Percentiles rank a stretch among this genome's conserved stretches.
These are phyloP conservation scores for Girardinus metallicus DNA, from an alignment of 2,797 vertebrate species.

Conservation along the genomic window DNA sequence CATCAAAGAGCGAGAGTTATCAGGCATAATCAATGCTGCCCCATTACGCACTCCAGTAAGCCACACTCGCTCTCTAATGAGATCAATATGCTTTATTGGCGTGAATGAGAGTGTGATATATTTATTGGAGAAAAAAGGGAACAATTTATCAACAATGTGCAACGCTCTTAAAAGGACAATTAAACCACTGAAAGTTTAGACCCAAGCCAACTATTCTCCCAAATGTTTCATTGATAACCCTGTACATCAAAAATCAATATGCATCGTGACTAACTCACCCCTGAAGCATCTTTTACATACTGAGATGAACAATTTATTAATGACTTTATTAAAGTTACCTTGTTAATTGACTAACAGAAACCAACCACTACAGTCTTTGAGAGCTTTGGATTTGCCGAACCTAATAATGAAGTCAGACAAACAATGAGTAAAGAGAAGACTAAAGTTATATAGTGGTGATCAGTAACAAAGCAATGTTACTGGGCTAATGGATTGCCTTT, in stretches of 20 bases:
- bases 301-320: not conserved
- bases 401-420: not conserved
- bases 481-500: not conserved
- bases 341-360: not conserved
- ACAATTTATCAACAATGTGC: conserved; percentile 24
- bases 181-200: not conserved
- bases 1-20: conserved; percentile 83
- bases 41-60: conserved; percentile 72
- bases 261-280: not conserved
- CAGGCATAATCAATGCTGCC: conserved; percentile 84
- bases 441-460: not conserved
- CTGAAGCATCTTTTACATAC: not conserved
- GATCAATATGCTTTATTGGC: conserved; percentile 67
- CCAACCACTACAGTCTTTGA: not conserved
- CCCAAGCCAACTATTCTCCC: not conserved
- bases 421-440: not conserved
- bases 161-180: not conserved
- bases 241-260: not conserved
- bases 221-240: not conserved
- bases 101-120: conserved; percentile 47
- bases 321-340: not conserved
- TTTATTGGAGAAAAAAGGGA: conserved; percentile 31
- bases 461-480: not conserved
- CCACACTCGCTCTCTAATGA: conserved; percentile 40
- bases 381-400: not conserved